A percentile compares a stretch with the other conserved stretches of the same genome.
phyloP scores from a whole-genome alignment of 2,797 vertebrate species.

The Melanotaenia trifasciata region DNA sequence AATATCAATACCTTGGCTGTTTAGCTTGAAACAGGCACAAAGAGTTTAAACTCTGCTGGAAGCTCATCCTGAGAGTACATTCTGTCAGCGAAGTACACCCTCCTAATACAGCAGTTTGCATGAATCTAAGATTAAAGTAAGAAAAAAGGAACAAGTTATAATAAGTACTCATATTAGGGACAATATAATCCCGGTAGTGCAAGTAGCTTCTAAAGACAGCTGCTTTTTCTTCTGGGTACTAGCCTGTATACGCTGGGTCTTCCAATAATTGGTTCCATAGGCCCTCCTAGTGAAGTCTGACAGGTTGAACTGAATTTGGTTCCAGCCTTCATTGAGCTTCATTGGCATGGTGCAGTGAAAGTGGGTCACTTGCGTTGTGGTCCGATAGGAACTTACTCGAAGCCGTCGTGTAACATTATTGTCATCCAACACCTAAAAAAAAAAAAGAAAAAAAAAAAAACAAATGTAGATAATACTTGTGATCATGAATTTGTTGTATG shows the following conservation, averaged over 20 bases:
- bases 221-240: too few species aligned
- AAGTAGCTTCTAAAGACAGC: neutral
- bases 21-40: slow-evolving; percentile 92
- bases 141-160: neutral
- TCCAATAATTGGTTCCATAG: slow-evolving; percentile 95
- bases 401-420: slow-evolving; percentile 89
- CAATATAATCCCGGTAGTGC: neutral
- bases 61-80: slow-evolving; percentile 97
- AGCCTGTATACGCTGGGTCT: slow-evolving; percentile 95
- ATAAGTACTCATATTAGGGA: neutral
- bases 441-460: too few species aligned
- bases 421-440: slow-evolving; percentile 92
- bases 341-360: slow-evolving; percentile 99
- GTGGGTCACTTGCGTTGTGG: slow-evolving; percentile 93
- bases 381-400: slow-evolving; percentile 96
- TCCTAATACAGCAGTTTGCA: slow-evolving; percentile 94
- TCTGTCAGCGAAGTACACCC: slow-evolving; percentile 97
- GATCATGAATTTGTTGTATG: too few species aligned
- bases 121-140: slow-evolving; percentile 88
- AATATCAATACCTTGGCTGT: slow-evolving; percentile 89
- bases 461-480: too few species aligned
- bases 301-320: slow-evolving; percentile 98
- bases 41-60: slow-evolving; percentile 97
- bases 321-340: slow-evolving; percentile 96
- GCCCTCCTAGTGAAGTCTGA: slow-evolving; percentile 95